These are phyloP conservation scores for Notothenia rossii DNA, from an alignment of 2,113 vertebrate genomes.

Conservation along the genomic window DNA sequence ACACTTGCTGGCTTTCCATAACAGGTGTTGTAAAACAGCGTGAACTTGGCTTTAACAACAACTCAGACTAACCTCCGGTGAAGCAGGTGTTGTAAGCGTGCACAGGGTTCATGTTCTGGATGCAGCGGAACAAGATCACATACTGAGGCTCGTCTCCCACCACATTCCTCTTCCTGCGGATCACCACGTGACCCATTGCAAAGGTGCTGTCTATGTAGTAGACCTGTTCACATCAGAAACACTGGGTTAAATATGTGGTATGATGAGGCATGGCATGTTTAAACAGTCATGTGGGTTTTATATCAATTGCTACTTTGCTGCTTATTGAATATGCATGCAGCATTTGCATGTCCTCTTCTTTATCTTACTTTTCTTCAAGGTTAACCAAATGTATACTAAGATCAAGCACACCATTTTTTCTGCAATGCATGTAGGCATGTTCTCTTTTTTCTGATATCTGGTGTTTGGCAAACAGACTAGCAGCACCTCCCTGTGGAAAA, in stretches of 20 bases:
- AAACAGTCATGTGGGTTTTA: background rate
- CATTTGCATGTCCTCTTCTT: conserved; percentile 32
- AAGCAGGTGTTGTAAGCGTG: conserved; percentile 95
- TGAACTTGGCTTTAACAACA: conserved; percentile 9
- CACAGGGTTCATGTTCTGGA: conserved; percentile 91
- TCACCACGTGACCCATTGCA: conserved; percentile 94
- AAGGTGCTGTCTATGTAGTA: conserved; percentile 90
- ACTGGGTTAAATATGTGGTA: background rate
- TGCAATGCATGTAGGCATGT: background rate
- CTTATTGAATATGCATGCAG: background rate
- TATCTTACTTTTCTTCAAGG: conserved; percentile 51
- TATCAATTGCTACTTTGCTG: background rate
- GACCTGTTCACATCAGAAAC: conserved; percentile 82
- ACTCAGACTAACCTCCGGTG: conserved; percentile 90
- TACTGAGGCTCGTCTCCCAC: conserved; percentile 91
- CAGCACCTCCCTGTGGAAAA: conserved; percentile 57
- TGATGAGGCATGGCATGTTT: background rate
- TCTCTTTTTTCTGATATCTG: background rate
- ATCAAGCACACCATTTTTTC: conserved; percentile 20
- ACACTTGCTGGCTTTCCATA: conserved; percentile 5
- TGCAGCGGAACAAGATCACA: conserved; percentile 92
- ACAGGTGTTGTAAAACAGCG: conserved; percentile 23
- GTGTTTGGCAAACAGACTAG: conserved; percentile 9
- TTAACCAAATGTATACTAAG: conserved; percentile 13
- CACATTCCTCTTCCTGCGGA: conserved; percentile 90